Evolutionary conservation across 1,140 invertebrate species (phyloP).

Genomic region (Hesperophylax magnus): DNA sequence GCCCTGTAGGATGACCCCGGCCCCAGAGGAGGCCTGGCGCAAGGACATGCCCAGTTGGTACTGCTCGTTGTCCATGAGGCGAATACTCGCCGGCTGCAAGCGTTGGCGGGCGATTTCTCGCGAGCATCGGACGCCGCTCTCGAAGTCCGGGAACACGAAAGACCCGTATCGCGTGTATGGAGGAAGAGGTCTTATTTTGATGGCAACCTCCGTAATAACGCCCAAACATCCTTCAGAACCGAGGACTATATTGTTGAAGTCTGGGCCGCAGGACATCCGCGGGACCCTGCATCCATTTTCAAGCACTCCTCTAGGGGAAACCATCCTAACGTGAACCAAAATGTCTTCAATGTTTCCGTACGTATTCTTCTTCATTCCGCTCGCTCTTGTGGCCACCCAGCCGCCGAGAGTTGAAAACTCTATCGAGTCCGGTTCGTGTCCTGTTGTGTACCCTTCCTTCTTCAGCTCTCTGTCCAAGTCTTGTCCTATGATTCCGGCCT

Average conservation of each 20-base stretch:
- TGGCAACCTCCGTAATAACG: slow-evolving; percentile 92
- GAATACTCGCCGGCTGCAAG: slow-evolving; percentile 94
- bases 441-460: slow-evolving; percentile 81
- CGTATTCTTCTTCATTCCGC: slow-evolving; percentile 99
- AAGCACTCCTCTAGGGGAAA: slow-evolving; percentile 87
- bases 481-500: slow-evolving; percentile 95
- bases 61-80: slow-evolving; percentile 97
- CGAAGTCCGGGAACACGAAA: slow-evolving; percentile 94
- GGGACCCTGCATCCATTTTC: slow-evolving; percentile 81
- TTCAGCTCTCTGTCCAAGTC: slow-evolving; percentile 87
- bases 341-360: slow-evolving; percentile 99
- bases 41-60: slow-evolving; percentile 94
- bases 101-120: slow-evolving; percentile 84
- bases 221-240: slow-evolving; percentile 97
- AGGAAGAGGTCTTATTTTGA: slow-evolving; percentile 95
- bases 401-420: slow-evolving; percentile 98
- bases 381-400: slow-evolving; percentile 98
- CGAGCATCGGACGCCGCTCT: slow-evolving; percentile 89
- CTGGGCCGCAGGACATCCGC: slow-evolving; percentile 92
- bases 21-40: slow-evolving; percentile 75
- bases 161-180: slow-evolving; percentile 90
- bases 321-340: slow-evolving; percentile 90
- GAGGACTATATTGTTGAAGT: slow-evolving; percentile 96
- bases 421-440: slow-evolving; percentile 98
- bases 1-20: slow-evolving; percentile 70